Evolutionary conservation across 2,797 vertebrate genomes (phyloP), one percentile per base, ranked within the genome.

Genomic region (Poliocrania exsul): DNA sequence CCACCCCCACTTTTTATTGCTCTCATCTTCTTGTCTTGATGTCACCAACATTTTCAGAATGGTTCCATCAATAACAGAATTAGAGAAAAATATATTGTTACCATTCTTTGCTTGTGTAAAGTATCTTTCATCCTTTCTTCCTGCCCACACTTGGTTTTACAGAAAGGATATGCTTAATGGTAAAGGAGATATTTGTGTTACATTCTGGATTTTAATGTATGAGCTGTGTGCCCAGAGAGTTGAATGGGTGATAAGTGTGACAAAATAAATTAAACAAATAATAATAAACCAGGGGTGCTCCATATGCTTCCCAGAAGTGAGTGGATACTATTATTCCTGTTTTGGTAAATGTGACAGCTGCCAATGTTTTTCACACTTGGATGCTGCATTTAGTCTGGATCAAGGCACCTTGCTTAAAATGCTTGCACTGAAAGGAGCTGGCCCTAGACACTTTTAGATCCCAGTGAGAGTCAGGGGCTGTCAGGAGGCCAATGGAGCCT

Each of bases 231-330:
- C 92, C 85, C 62, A 42, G 91, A 79, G 70, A 79, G 53, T 29
- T 93, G 91, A 92, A 86, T 92, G 85, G 87, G 82, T 96, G 93
- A 92, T 94, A 96, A 93, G 95, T 79, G 58, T 95, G 95, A 93
- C 89, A 86, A 94, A 96, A 91, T 82, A 96, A 96, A 93, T 97
- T 90, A 97, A 95, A 72, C 82, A 91, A 95, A 96, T 84, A 92
- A 93, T 93, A 96, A 93, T 93, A 96, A 93, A 95, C 93, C 7
- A 1, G 62, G 95, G 51, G 70, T 64, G n/a, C 38, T 94, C 44
- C 65, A 25, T 70, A 92, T 66, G 85, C 69, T 93, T 96, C 85
- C 81, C 87, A 84, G 80, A 90, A 77, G 82, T 91, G 82, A 93
- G 46, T 17, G 26, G 75, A 49, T 84, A 74, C 64, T 87, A 70